Conservation (phyloP, 2,113 vertebrate genomes). For the Ifrita kowaldi region DNA sequence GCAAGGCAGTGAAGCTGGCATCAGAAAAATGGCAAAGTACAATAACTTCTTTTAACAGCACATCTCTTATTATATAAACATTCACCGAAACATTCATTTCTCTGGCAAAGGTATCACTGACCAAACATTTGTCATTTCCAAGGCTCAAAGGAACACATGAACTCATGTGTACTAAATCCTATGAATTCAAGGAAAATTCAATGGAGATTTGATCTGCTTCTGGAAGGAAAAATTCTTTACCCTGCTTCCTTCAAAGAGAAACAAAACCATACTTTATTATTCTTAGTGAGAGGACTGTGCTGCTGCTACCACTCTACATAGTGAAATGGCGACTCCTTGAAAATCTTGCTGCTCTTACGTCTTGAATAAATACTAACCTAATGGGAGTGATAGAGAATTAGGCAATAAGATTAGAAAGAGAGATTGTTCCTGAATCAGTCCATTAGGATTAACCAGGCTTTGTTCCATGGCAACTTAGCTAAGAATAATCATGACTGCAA, state of each 20-base stretch:
- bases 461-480: constrained; percentile 67
- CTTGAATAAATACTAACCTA: not conserved
- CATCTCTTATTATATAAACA: not conserved
- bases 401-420: constrained; percentile 55
- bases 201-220: not conserved
- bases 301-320: not conserved
- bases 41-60: not conserved
- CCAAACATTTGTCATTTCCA: not conserved
- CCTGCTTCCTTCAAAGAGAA: not conserved
- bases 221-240: not conserved
- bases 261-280: constrained; percentile 5
- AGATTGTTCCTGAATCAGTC: constrained; percentile 50
- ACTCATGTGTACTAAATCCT: not conserved
- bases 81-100: not conserved
- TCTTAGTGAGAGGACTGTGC: not conserved
- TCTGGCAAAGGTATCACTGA: not conserved
- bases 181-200: constrained; percentile 17
- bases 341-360: not conserved
- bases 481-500: constrained; percentile 61
- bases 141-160: not conserved
- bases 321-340: not conserved
- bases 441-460: constrained; percentile 62
- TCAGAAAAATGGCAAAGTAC: not conserved
- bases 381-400: constrained; percentile 29
- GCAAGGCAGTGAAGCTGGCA: not conserved